phyloP scores from a whole-genome alignment of 1,140 invertebrate genomes.

The Lycorma delicatula region DNA sequence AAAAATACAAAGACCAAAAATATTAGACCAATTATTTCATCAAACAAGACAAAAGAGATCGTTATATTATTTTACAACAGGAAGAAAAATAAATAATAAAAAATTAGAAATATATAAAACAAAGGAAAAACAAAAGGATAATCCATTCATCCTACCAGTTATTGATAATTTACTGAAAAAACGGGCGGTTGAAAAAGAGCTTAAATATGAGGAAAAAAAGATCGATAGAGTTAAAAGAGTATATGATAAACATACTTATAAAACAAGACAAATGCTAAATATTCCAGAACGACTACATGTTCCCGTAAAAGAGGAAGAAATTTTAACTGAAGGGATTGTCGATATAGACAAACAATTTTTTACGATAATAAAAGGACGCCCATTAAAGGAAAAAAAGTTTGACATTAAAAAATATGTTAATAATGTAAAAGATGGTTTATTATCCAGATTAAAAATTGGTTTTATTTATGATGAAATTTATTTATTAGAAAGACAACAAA shows the following conservation, averaged over 20 bases:
- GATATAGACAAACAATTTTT: not conserved
- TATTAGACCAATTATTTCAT: not conserved
- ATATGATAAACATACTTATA: not conserved
- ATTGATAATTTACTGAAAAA: not conserved
- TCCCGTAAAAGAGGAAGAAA: not conserved
- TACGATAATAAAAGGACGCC: not conserved
- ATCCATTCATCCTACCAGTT: not conserved
- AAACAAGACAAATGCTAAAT: not conserved
- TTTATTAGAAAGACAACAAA: not conserved
- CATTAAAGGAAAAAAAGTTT: not conserved
- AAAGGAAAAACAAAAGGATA: not conserved
- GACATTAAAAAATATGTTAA: not conserved
- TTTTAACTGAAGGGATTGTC: not conserved
- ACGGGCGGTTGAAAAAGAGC: not conserved
- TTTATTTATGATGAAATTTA: not conserved
- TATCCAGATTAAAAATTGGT: not conserved
- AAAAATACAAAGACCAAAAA: not conserved
- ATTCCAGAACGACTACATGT: not conserved
- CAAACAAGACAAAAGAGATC: constrained; percentile 1
- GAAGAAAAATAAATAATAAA: not conserved
- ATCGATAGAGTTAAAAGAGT: not conserved
- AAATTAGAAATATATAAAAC: not conserved
- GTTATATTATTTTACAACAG: not conserved
- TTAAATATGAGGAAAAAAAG: not conserved
- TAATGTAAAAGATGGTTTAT: not conserved